A percentile compares a stretch with the other conserved stretches of the same genome.
These are phyloP conservation scores for Gymnarchus niloticus DNA, from an alignment of 2,113 vertebrate species.

Conservation along the genomic window DNA sequence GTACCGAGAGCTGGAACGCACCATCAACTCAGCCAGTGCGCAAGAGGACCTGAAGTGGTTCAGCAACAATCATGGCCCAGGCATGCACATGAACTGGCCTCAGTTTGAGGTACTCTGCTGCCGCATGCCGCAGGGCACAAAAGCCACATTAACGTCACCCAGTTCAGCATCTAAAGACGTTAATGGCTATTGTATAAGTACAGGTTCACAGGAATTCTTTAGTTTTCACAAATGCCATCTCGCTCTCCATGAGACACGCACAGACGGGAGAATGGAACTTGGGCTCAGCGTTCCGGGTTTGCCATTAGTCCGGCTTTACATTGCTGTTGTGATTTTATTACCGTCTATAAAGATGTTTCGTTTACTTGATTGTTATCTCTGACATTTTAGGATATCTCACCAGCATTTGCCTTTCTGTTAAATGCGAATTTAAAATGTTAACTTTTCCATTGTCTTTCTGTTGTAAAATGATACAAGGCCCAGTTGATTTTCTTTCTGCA, in stretches of 20 bases:
- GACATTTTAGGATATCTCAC: background rate
- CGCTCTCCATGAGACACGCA: too few species aligned
- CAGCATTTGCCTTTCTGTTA: background rate
- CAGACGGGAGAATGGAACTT: too few species aligned
- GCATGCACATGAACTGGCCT: slow-evolving; percentile 97
- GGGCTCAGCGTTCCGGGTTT: too few species aligned
- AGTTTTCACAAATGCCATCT: too few species aligned
- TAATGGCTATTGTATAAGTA: too few species aligned
- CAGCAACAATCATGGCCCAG: slow-evolving; percentile 74
- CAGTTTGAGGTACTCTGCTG: slow-evolving; percentile 79
- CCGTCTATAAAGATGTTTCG: background rate
- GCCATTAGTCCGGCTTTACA: too few species aligned
- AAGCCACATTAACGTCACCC: background rate
- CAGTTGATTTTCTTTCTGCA: background rate
- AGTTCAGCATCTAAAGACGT: background rate
- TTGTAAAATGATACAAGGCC: background rate
- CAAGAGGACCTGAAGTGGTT: slow-evolving; percentile 96
- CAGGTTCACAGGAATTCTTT: too few species aligned
- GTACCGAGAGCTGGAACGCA: slow-evolving; percentile 83
- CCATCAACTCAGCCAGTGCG: slow-evolving; percentile 72
- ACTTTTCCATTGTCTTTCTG: background rate
- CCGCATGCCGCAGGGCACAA: background rate
- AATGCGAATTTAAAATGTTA: background rate
- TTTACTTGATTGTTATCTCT: background rate
- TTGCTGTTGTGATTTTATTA: background rate